Evolutionary conservation across 2,888 invertebrate species (phyloP).

Genomic region (Andrena haemorrhoa): DNA sequence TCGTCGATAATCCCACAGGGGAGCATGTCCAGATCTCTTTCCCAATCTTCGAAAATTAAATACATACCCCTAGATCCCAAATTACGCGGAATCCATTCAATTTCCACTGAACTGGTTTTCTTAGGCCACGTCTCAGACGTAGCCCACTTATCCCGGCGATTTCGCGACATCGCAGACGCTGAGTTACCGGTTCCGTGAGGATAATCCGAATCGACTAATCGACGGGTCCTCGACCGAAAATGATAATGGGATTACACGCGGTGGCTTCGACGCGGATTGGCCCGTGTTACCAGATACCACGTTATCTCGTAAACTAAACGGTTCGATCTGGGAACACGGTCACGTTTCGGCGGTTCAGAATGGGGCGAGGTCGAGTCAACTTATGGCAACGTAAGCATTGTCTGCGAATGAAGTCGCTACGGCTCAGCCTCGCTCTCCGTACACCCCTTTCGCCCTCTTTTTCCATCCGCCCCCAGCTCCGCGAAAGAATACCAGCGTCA

Average conservation of each 20-base stretch:
- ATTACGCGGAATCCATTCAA: background rate
- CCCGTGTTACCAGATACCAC: slow-evolving; percentile 41
- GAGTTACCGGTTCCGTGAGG: slow-evolving; percentile 7
- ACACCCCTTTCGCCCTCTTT: background rate
- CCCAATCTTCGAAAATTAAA: no score
- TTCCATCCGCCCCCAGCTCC: background rate
- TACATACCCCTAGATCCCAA: no score
- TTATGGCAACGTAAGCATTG: slow-evolving; percentile 59
- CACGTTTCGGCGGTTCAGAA: slow-evolving; percentile 57
- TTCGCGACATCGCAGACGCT: slow-evolving; percentile 7
- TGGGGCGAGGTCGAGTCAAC: slow-evolving; percentile 24
- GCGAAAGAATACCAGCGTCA: slow-evolving; percentile 32
- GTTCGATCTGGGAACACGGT: slow-evolving; percentile 55
- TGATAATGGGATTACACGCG: slow-evolving; percentile 51
- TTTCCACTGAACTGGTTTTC: background rate
- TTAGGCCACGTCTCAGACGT: background rate
- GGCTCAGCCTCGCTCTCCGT: background rate
- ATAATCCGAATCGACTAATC: slow-evolving; percentile 33
- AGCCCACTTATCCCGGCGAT: background rate
- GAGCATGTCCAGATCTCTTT: no score
- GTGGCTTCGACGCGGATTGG: slow-evolving; percentile 34
- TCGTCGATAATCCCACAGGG: no score
- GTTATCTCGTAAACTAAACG: slow-evolving; percentile 55
- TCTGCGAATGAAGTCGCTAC: slow-evolving; percentile 49
- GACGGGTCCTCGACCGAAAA: slow-evolving; percentile 45